phyloP scores from a whole-genome alignment of 2,888 invertebrate species.

The Odontocerum albicorne region DNA sequence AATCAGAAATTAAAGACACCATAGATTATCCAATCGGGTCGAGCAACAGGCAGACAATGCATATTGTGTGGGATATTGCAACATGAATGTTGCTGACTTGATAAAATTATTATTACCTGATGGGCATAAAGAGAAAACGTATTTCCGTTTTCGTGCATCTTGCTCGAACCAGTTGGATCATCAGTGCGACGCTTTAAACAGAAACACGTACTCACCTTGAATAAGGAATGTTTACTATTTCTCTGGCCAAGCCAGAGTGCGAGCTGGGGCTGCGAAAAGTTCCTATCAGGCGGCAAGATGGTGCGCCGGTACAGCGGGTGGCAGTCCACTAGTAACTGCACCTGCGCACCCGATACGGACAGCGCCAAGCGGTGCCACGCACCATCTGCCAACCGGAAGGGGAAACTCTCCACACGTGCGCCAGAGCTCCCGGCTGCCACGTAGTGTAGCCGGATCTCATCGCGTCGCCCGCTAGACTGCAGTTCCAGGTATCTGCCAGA shows the following conservation, averaged over 20 bases:
- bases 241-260: slow-evolving; percentile 88
- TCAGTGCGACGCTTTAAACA: neutral
- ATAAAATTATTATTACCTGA: no score
- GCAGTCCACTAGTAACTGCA: slow-evolving; percentile 85
- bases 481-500: slow-evolving; percentile 84
- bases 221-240: slow-evolving; percentile 80
- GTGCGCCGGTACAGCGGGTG: slow-evolving; percentile 81
- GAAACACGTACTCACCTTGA: slow-evolving; percentile 81
- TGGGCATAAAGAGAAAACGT: no score
- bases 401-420: slow-evolving; percentile 83
- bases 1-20: no score
- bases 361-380: slow-evolving; percentile 87
- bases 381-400: slow-evolving; percentile 83
- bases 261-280: slow-evolving; percentile 71
- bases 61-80: no score
- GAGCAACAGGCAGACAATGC: no score
- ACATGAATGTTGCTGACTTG: no score
- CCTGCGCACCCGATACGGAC: slow-evolving; percentile 80
- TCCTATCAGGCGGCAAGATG: slow-evolving; percentile 75
- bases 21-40: no score
- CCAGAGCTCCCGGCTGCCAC: slow-evolving; percentile 65
- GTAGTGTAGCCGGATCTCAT: slow-evolving; percentile 85
- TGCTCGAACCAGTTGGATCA: no score
- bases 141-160: no score
- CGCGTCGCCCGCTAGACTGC: slow-evolving; percentile 85